Base-by-base conservation (phyloP, 2,113 vertebrate genomes). In the Phaethon lepturus region DNA sequence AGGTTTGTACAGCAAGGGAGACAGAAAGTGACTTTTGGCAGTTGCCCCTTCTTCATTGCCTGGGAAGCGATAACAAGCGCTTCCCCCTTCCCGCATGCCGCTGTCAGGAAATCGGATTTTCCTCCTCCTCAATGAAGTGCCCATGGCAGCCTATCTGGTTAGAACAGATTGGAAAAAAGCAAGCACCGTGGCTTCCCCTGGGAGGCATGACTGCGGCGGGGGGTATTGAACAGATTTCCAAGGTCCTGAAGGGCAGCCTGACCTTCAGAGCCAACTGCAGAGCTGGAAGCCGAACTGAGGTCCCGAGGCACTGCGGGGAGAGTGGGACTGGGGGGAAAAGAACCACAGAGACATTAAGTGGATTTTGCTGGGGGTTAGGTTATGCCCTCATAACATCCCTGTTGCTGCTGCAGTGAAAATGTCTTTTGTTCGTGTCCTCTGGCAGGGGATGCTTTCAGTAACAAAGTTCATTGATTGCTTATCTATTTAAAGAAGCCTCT, bases 401-500 rank as follows among this genome's bases (percentile, higher is more conserved):
- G 1, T 17, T 93, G 85, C 80, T 60, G 77, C 68, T 88, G 72
- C 84, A 88, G 53, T 59, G 33, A 26, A 77, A 92, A 44, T 72
- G n/a, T 81, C 44, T 82, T 93, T 86, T 77, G 73, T 62, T 90
- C 1, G 0, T 52, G 60, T 79, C 76, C 83, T 58, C 80, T 93
- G 77, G n/a, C 47, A 73, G 91, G 47, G 74, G 86, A 80, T 58
- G 67, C 45, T 82, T 80, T 88, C 88, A 64, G 71, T 80, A 59
- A 45, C 76, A 76, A 79, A 94, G 75, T 56, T 93, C 72, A 95
- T 95, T 3, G 96, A 96, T 92, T 59, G 58, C 50, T 60, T 64
- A 59, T 97, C 93, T 95, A 87, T 96, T 96, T 91, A 95, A 92
- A 94, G 94, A 95, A 91, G 71, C 17, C 31, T 94, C 66, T 85